Base-by-base conservation (phyloP, 2,113 vertebrate genomes). In the Caracal caracal region DNA sequence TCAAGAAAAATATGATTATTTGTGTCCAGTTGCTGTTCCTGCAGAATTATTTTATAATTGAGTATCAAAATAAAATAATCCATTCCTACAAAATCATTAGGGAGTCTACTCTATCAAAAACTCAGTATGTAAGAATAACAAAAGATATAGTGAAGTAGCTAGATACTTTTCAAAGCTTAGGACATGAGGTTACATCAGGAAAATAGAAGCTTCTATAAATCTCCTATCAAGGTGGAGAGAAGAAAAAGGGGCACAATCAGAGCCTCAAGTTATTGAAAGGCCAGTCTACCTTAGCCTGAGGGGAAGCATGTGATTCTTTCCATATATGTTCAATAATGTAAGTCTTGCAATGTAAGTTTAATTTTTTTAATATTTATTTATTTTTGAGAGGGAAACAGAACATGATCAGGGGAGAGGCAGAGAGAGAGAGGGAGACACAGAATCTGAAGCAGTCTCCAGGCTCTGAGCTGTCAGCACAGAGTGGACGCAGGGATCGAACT, bases 1-100 rank as follows among this genome's bases (percentile, higher is more conserved):
- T 63, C 2, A 49, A 79, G 8, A 10, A 95, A 88, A 66, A 56
- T 47, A 16, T n/a, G n/a, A 73, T 68, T 71, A 87, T 66, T 88
- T n/a, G 20, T 33, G 16, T 16, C 7, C 71, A 33, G 7, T 73
- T 81, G 83, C 10, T 63, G 10, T 33, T 19, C 11, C 13, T 13
- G 1, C 3, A 24, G 33, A 86, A 78, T 51, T 89, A 85, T 63
- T 78, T 88, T 71, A 81, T 26, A 63, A 93, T 56, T 93, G 30
- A n/a, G 1, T 49, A 80, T 63, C 24, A 79, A 93, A 93, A 96
- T 43, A 78, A 89, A 73, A 81, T 81, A 65, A 56, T 59, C n/a
- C 3, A 75, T 80, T 13, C 51, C 2, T 53, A 1, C 7, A 73
- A 83, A 92, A 63, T 63, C 28, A 56, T 4, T 75, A 73, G 2